Percentiles rank a stretch among this genome's conserved stretches.
These are phyloP conservation scores for Galemys pyrenaicus DNA, from an alignment of 2,113 vertebrate species.

Conservation along the genomic window DNA sequence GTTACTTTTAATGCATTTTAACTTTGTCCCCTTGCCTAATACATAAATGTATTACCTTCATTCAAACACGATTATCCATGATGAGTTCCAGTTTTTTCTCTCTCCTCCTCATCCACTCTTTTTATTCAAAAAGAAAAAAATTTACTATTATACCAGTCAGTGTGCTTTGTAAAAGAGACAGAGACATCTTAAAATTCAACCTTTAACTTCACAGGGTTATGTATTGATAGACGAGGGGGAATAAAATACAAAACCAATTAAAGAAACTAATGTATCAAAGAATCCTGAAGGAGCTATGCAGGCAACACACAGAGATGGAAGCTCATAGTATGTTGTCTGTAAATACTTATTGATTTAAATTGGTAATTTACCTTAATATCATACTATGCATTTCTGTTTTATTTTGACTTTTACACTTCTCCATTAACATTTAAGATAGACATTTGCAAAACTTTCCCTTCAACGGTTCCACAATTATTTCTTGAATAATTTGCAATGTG, in stretches of 20 bases:
- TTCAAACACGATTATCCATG: neutral
- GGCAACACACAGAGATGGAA: neutral
- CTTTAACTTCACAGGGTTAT: neutral
- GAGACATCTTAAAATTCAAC: neutral
- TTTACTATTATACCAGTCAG: neutral
- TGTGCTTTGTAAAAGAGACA: neutral
- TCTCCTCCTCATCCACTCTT: neutral
- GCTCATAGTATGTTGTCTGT: neutral
- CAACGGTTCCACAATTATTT: neutral
- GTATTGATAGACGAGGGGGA: neutral
- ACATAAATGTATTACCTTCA: neutral
- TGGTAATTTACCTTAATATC: neutral
- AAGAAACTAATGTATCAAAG: neutral
- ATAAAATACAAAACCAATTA: neutral
- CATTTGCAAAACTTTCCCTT: neutral
- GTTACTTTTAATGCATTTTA: constrained; percentile 19
- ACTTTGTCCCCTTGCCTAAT: neutral
- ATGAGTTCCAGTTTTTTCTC: neutral
- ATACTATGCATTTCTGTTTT: neutral
- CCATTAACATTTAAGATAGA: neutral
- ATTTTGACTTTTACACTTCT: neutral
- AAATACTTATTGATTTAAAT: constrained; percentile 6
- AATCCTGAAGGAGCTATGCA: neutral
- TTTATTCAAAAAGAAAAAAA: neutral
- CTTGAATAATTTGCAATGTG: neutral